Base-by-base conservation (phyloP, 2,888 invertebrate species). In the Seladonia tumulorum region DNA sequence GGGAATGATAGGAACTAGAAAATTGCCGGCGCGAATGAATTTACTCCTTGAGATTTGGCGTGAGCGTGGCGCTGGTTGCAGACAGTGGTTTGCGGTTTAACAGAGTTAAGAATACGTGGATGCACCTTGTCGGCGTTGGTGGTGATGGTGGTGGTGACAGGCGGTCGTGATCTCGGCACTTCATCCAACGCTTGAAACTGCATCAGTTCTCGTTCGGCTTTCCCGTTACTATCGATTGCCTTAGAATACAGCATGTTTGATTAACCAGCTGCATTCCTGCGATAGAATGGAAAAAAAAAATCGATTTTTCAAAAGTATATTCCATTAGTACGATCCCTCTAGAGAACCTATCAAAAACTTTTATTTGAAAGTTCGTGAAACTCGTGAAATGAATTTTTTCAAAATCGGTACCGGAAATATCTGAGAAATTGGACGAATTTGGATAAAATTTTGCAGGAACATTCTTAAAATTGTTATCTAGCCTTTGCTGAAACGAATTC, bases 91-190 rank as follows among this genome's bases (percentile, higher is more conserved):
- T 85, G 83, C 86, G 82, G 86, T 81, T 75, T 81, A 86, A 83
- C 88, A 57, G 74, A 74, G 86, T 89, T 89, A 86, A 86, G 85
- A 86, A 89, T 88, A 89, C 85, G 72, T 57, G 75, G 45, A 25
- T 57, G 70, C 63, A 35, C 63, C 63, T 63, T 29, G 63, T 29
- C 63, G 63, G 16, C 16, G 29, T 75, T 66, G 25, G 72, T 68
- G 66, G 42, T 42, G 63, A 35, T 22, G 22, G 68, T 39, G 68
- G 68, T 39, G 39, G 39, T 35, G 47, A 79, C 84, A 68, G 22
- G 63, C 29, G 72, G 22, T 47, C 70, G 73, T 42, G 72, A 81
- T 81, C 47, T 53, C 70, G 76, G 53, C 76, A 71, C 85, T 82
- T 80, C 80, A 76, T n/a, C 45, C 72, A 14, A 25, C 68, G 25